These are phyloP conservation scores for Drosophila glabriapex DNA, from an alignment of 2,888 invertebrate species.

Conservation along the genomic window DNA sequence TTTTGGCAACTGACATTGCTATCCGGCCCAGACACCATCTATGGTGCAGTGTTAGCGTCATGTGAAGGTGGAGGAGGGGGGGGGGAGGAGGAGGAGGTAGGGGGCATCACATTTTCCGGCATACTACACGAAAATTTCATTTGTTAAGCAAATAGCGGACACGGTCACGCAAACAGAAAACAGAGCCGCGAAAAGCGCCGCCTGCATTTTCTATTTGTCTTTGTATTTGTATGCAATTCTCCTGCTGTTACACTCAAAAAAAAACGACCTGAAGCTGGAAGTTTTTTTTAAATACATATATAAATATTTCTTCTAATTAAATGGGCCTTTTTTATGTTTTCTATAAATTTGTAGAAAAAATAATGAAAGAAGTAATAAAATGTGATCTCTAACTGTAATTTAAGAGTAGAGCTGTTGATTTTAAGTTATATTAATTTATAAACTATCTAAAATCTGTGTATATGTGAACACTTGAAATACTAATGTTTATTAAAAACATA, in stretches of 20 bases:
- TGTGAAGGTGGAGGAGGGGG: no score
- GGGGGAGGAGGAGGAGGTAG: neutral
- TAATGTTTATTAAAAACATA: neutral
- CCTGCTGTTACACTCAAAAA: constrained; percentile 6
- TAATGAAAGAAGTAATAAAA: neutral
- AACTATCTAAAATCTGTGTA: neutral
- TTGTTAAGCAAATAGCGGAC: constrained; percentile 76
- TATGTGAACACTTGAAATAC: neutral
- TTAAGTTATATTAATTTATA: neutral
- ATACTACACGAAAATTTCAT: constrained; percentile 75
- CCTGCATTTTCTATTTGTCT: constrained; percentile 34
- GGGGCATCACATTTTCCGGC: constrained; percentile 34
- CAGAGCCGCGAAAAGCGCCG: constrained; percentile 30
- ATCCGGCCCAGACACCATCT: constrained; percentile 48
- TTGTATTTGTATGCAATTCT: constrained; percentile 40
- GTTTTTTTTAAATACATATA: neutral
- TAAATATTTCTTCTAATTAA: neutral
- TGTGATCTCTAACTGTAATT: no score
- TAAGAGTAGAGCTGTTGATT: no score
- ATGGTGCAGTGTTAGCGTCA: neutral
- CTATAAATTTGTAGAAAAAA: neutral
- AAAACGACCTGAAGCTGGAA: neutral
- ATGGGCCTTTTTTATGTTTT: neutral
- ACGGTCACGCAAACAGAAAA: constrained; percentile 46
- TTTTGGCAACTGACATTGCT: constrained; percentile 74